phyloP scores from a whole-genome alignment of 2,888 invertebrate genomes.

The Isoperla grammatica region DNA sequence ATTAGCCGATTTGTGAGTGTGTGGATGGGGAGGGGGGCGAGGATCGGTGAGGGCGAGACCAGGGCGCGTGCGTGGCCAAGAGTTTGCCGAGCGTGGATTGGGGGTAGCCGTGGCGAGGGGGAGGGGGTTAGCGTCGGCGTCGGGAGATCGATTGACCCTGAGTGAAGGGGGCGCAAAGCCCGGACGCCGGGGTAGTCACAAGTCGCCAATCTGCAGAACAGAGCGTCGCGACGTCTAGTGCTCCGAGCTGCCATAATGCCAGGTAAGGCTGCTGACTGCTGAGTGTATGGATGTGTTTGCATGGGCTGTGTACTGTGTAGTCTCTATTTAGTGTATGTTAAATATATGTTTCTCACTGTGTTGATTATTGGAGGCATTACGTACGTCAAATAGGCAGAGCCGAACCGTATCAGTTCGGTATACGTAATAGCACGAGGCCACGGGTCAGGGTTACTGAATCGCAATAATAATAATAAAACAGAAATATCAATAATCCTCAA shows the following conservation, averaged over 20 bases:
- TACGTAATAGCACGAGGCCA: no score
- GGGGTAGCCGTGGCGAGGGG: background rate
- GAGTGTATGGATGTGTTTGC: no score
- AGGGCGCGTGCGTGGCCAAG: constrained; percentile 3
- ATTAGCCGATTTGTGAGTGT: background rate
- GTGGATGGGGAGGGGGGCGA: background rate
- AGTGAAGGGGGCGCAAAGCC: constrained; percentile 4
- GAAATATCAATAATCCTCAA: no score
- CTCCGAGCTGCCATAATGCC: background rate
- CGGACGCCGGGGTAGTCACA: constrained; percentile 2
- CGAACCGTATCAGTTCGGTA: no score
- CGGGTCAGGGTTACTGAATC: no score
- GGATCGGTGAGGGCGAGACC: background rate
- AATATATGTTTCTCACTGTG: no score
- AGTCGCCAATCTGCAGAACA: background rate
- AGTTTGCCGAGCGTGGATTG: constrained; percentile 5
- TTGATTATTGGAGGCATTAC: no score
- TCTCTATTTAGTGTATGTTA: no score
- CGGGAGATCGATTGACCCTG: constrained; percentile 17
- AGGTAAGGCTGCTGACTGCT: no score
- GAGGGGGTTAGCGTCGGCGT: constrained; percentile 17
- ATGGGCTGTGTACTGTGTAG: no score
- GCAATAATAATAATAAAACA: no score
- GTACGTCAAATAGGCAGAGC: no score
- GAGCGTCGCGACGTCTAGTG: constrained; percentile 6